phyloP scores from a whole-genome alignment of 2,888 invertebrate genomes.

The Scaptomyza cyrtandrae region DNA sequence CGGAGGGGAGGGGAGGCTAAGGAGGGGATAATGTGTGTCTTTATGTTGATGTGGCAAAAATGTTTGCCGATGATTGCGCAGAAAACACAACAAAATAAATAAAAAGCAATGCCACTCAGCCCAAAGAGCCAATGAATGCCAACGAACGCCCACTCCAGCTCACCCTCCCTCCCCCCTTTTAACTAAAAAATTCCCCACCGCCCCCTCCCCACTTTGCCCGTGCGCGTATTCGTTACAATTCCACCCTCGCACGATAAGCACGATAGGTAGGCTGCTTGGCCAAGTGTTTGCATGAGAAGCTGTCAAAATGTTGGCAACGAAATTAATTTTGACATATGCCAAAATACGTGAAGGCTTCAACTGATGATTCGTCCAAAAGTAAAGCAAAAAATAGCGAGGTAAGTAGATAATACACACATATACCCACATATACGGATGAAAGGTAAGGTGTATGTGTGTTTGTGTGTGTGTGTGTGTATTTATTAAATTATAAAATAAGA shows the following conservation, averaged over 20 bases:
- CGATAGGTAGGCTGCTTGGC: slow-evolving; percentile 23
- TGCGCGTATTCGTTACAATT: not conserved
- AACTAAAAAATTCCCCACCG: not conserved
- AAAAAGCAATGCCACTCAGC: slow-evolving; percentile 40
- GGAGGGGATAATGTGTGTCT: slow-evolving; percentile 38
- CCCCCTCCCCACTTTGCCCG: no score
- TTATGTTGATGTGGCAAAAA: slow-evolving; percentile 50
- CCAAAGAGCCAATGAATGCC: slow-evolving; percentile 34
- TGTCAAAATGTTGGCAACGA: slow-evolving; percentile 74
- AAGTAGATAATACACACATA: not conserved
- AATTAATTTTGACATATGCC: slow-evolving; percentile 78
- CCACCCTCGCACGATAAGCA: slow-evolving; percentile 5
- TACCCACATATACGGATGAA: not conserved
- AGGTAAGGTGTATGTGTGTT: not conserved
- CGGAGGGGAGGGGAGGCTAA: not conserved
- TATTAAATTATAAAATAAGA: slow-evolving; percentile 46
- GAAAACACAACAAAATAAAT: slow-evolving; percentile 46
- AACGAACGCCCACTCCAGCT: slow-evolving; percentile 19
- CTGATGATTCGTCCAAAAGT: slow-evolving; percentile 12
- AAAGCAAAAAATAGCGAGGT: no score
- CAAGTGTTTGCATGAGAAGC: slow-evolving; percentile 71
- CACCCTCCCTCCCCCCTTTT: not conserved
- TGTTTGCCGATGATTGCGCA: slow-evolving; percentile 61
- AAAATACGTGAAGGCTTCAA: slow-evolving; percentile 66
- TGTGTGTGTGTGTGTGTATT: slow-evolving; percentile 14